Evolutionary conservation across 1,140 invertebrate genomes (phyloP).

Genomic region (Panulirus ornatus): DNA sequence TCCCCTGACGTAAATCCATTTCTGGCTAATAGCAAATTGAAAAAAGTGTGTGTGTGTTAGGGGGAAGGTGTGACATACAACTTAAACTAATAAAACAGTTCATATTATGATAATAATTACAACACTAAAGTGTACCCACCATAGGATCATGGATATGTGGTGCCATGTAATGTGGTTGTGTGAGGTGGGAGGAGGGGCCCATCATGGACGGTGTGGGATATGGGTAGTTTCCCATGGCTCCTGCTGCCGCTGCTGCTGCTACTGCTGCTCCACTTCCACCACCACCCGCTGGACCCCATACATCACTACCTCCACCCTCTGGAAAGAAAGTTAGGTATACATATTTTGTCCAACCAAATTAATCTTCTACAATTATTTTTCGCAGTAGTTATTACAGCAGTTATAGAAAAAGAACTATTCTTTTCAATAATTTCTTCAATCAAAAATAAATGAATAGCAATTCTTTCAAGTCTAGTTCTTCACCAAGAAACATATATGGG

Average conservation of each 20-base stretch:
- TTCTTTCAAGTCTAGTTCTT: too few species aligned
- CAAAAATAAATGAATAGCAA: too few species aligned
- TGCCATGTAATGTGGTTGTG: conserved; percentile 78
- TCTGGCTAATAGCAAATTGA: too few species aligned
- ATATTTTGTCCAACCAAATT: too few species aligned
- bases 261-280: conserved; percentile 55
- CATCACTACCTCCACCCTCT: conserved; percentile 51
- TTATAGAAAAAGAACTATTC: too few species aligned
- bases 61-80: too few species aligned
- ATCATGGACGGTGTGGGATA: conserved; percentile 77
- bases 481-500: too few species aligned
- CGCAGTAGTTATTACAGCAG: too few species aligned
- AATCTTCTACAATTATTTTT: too few species aligned
- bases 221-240: conserved; percentile 62
- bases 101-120: not conserved
- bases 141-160: conserved; percentile 83
- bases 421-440: too few species aligned
- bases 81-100: conserved; percentile 43
- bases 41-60: too few species aligned
- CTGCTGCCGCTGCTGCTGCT: conserved; percentile 52
- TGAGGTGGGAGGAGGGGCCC: conserved; percentile 78
- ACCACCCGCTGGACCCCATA: conserved; percentile 50
- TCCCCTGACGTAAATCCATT: too few species aligned
- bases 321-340: not conserved
- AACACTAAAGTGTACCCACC: conserved; percentile 78